A percentile compares a stretch with the other conserved stretches of the same genome.
phyloP scores from a whole-genome alignment of 1,140 invertebrate genomes.

The Aphelinus atriplicis region DNA sequence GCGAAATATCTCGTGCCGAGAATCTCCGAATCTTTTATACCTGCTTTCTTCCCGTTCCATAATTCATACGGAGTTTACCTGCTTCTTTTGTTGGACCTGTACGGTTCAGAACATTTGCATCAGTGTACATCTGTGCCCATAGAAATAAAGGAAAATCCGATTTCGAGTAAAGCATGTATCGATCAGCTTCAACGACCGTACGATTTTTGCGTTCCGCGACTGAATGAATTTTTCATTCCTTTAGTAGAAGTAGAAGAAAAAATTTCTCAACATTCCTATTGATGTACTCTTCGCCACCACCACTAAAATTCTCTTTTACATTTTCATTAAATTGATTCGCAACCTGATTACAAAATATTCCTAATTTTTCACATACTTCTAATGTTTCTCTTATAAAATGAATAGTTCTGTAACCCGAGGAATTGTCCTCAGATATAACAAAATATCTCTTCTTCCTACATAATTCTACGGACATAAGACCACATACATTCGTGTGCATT shows the following conservation, averaged over 20 bases:
- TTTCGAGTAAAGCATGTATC: constrained; percentile 20
- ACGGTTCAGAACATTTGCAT: constrained; percentile 1
- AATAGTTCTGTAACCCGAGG: constrained; percentile 17
- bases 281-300: constrained; percentile 15
- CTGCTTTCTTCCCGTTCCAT: not conserved
- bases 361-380: constrained; percentile 18
- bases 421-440: constrained; percentile 28
- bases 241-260: not conserved
- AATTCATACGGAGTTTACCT: constrained; percentile 17
- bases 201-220: constrained; percentile 13
- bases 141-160: not conserved
- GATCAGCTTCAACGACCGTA: not conserved
- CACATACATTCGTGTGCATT: constrained; percentile 9
- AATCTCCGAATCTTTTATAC: constrained; percentile 10
- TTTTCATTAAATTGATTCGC: constrained; percentile 4
- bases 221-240: constrained; percentile 13
- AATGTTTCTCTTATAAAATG: constrained; percentile 13
- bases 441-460: constrained; percentile 18
- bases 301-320: constrained; percentile 21
- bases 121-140: constrained; percentile 27
- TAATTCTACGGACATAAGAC: constrained; percentile 15
- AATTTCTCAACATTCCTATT: constrained; percentile 8
- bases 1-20: constrained; percentile 25
- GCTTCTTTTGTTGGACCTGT: not conserved
- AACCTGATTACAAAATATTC: constrained; percentile 4